A percentile compares a stretch with the other conserved stretches of the same genome.
Conservation (phyloP, 2,113 vertebrate genomes). For the Cephalopterus ornatus region DNA sequence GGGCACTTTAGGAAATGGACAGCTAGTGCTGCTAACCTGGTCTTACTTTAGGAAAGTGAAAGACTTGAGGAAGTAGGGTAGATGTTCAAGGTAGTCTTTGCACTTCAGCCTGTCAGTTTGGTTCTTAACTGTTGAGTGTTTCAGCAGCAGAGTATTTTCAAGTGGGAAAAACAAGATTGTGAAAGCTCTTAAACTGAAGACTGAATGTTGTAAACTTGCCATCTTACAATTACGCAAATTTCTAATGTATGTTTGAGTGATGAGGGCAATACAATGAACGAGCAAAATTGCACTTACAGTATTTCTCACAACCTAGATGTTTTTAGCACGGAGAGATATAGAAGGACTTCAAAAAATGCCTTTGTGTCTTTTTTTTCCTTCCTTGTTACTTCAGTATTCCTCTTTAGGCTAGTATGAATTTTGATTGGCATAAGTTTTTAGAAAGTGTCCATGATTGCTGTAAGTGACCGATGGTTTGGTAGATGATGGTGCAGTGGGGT, state of each 20-base stretch:
- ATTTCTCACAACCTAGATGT: not conserved
- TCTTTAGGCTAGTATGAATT: not conserved
- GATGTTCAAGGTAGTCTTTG: not conserved
- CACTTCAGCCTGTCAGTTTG: not conserved
- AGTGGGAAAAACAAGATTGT: not conserved
- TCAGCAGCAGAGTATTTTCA: not conserved
- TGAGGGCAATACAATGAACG: not conserved
- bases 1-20: not conserved
- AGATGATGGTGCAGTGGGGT: not conserved
- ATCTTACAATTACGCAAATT: not conserved
- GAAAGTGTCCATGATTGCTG: not conserved
- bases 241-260: not conserved
- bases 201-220: not conserved
- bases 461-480: fast-evolving
- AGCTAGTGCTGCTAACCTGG: not conserved
- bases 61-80: not conserved
- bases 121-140: not conserved
- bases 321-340: not conserved
- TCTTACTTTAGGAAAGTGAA: not conserved
- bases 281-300: not conserved
- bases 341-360: not conserved
- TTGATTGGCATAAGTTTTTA: not conserved
- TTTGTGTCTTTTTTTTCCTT: not conserved
- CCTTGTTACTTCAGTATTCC: not conserved
- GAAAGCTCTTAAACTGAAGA: not conserved